Evolutionary conservation across 1,140 invertebrate genomes (phyloP).

Genomic region (Portunus trituberculatus): DNA sequence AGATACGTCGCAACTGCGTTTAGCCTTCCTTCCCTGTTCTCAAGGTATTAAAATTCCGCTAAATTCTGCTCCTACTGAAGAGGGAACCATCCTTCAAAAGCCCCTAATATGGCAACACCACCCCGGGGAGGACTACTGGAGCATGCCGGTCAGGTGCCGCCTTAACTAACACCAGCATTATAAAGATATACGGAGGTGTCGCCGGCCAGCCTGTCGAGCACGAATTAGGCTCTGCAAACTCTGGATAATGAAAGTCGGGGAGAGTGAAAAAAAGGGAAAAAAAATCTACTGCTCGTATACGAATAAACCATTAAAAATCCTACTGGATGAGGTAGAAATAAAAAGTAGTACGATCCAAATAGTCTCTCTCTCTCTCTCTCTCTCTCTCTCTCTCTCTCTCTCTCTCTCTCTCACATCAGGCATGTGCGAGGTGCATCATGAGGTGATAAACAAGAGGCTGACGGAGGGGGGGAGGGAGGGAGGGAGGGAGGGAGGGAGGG

Average conservation of each 20-base stretch:
- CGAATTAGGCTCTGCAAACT: background rate
- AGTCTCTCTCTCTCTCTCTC: conserved; percentile 30
- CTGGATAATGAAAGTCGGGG: background rate
- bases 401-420: conserved; percentile 32
- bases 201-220: background rate
- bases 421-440: conserved; percentile 18
- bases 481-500: background rate
- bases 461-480: background rate
- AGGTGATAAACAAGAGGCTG: conserved; percentile 12
- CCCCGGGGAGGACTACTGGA: background rate
- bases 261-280: background rate
- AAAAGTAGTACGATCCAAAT: background rate
- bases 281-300: background rate
- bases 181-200: conserved; percentile 13
- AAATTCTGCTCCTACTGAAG: background rate
- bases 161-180: conserved; percentile 22
- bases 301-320: background rate
- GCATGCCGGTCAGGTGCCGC: background rate
- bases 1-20: background rate
- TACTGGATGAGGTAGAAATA: background rate
- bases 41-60: background rate
- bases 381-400: conserved; percentile 43
- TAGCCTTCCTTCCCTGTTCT: background rate
- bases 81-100: conserved; percentile 1
- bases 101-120: conserved; percentile 18